phyloP scores from a whole-genome alignment of 2,113 vertebrate species.

The Rhinolophus ferrumequinum region DNA sequence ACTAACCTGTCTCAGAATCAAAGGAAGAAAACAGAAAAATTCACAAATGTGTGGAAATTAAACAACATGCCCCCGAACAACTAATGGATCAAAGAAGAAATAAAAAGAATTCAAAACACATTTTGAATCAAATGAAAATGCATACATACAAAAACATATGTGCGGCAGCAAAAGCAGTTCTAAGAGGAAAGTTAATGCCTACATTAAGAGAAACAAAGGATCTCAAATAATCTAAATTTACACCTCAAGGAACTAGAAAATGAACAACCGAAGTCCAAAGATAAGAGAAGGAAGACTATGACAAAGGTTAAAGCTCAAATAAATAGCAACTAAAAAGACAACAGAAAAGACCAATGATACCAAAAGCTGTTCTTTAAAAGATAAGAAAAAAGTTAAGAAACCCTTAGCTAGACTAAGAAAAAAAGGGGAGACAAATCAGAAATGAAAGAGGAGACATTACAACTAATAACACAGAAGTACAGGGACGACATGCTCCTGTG shows the following conservation, averaged over 20 bases:
- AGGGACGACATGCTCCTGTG: no score
- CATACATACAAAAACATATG: not conserved
- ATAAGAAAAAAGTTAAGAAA: not conserved
- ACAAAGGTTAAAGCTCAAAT: not conserved
- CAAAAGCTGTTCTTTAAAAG: not conserved
- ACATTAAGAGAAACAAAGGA: not conserved
- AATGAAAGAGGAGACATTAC: no score
- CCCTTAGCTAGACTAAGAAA: no score
- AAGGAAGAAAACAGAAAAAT: no score
- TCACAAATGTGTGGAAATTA: no score
- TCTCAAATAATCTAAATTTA: not conserved
- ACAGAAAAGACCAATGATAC: not conserved
- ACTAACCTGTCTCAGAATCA: no score
- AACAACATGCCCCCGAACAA: no score
- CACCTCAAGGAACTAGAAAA: not conserved
- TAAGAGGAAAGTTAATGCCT: not conserved
- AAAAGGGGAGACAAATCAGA: no score
- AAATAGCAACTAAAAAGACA: not conserved
- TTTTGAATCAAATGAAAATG: not conserved
- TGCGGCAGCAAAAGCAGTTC: not conserved
- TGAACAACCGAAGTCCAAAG: not conserved
- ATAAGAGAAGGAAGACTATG: not conserved
- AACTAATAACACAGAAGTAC: no score
- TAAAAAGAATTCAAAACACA: not conserved
- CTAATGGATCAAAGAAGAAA: no score